Evolutionary conservation across 2,113 vertebrate genomes (phyloP).

Genomic region (Chaetops frenatus): DNA sequence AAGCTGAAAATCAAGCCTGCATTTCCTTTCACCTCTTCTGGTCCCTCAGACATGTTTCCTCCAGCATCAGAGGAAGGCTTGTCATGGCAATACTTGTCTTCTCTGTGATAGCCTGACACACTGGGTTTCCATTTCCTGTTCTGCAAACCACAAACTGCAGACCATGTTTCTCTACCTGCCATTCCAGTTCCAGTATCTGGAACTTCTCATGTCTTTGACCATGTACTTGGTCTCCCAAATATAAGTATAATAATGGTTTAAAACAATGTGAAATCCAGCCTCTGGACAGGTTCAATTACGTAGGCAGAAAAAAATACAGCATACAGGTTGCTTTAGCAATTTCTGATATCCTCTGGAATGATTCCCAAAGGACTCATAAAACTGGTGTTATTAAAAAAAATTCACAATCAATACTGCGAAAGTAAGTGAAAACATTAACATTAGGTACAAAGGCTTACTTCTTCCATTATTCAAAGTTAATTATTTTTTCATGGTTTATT

Average conservation of each 20-base stretch:
- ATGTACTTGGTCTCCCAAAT: neutral
- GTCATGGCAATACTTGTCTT: conserved; percentile 19
- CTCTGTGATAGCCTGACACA: neutral
- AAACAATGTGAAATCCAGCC: neutral
- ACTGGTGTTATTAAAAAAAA: neutral
- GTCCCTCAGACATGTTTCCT: neutral
- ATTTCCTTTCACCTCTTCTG: conserved; percentile 8
- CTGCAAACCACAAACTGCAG: neutral
- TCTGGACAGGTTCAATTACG: neutral
- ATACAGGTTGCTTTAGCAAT: neutral
- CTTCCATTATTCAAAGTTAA: neutral
- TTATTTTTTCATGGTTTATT: neutral
- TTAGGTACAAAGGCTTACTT: neutral
- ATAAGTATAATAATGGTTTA: neutral
- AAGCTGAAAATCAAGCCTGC: neutral
- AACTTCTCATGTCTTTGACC: neutral
- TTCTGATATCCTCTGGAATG: neutral
- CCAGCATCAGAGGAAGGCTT: neutral
- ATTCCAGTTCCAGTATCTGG: neutral
- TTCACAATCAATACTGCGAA: neutral
- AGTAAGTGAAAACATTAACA: neutral
- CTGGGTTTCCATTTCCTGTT: neutral
- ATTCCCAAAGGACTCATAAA: neutral
- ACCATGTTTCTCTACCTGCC: neutral
- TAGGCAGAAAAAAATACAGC: neutral